These are phyloP conservation scores for Oasisia sp. DNA, from an alignment of 2,888 invertebrate species.

Conservation along the genomic window DNA sequence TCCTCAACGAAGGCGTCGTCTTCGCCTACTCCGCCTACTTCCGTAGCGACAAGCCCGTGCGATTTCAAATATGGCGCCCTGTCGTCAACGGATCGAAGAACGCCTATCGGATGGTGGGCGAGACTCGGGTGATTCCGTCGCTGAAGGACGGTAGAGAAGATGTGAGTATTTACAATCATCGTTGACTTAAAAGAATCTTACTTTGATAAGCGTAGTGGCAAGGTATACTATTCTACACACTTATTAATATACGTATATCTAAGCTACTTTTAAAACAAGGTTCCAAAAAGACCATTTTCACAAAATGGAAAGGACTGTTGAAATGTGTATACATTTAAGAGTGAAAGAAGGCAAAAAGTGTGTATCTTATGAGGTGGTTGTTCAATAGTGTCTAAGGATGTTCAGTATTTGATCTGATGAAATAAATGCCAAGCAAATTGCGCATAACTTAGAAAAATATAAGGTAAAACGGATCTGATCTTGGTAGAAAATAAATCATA, in stretches of 20 bases:
- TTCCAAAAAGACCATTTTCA: background rate
- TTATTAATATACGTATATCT: background rate
- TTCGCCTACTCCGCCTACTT: slow-evolving; percentile 41
- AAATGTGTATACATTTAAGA: no score
- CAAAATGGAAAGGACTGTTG: background rate
- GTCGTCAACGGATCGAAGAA: background rate
- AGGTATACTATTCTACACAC: background rate
- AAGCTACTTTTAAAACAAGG: background rate
- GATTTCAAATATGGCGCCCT: slow-evolving; percentile 40
- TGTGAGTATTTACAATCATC: slow-evolving; percentile 29
- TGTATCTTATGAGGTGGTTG: no score
- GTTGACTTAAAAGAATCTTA: background rate
- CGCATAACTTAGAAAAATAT: no score
- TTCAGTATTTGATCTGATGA: no score
- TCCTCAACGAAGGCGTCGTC: slow-evolving; percentile 36
- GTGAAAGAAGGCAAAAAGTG: no score
- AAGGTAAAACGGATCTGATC: no score
- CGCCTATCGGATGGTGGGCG: slow-evolving; percentile 26
- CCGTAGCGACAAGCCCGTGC: slow-evolving; percentile 32
- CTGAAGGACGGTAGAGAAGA: slow-evolving; percentile 32
- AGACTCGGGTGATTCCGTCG: slow-evolving; percentile 34
- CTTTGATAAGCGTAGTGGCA: background rate
- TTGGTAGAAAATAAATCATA: no score
- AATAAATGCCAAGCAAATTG: no score
- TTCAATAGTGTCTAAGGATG: no score